Base-by-base conservation (phyloP, 2,113 vertebrate genomes). In the Dipodomys merriami region DNA sequence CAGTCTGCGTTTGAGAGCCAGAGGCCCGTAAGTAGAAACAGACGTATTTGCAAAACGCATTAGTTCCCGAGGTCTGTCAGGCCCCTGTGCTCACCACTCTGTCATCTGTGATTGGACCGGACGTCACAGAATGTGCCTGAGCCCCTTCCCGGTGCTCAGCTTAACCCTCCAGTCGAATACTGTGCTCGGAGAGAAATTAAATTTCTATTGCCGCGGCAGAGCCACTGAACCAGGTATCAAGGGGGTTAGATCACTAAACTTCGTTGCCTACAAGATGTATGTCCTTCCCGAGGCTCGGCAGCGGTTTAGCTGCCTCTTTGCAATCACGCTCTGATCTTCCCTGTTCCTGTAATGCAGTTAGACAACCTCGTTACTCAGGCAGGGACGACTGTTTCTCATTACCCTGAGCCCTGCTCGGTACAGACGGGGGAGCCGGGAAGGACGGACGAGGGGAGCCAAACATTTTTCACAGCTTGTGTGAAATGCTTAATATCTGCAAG, bases 351-450 rank as follows among this genome's bases (percentile, higher is more conserved):
- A 96, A 95, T 95, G 91, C 85, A 95, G 90, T 97, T 94, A 97
- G 97, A 97, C 62, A 82, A 77, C 86, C 94, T 80, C 92, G 95
- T 95, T 97, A 96, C 95, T 94, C 95, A 97, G 96, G 92, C 93
- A 86, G 83, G 86, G 89, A 35, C 90, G 95, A 84, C 97, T 98
- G 97, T 92, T 98, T 98, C 96, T 97, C 97, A 97, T 98, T 98
- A 98, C 96, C 95, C 46, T 6, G 78, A 96, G 87, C 29, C 97
- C 77, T 90, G 81, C 79, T 96, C 89, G 92, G 96, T 96, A 95
- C 96, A 95, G 96, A 94, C 65, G 35, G 92, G 91, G 71, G 94
- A 90, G 91, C 92, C 5, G 11, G 87, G 82, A 86, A 93, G 76
- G 78, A 15, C 6, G 72, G 90, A 79, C 69, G 73, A n/a, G 87